Percentiles rank a stretch among this genome's conserved stretches.
Conservation (phyloP, 2,113 vertebrate species). For the Isurus oxyrinchus region DNA sequence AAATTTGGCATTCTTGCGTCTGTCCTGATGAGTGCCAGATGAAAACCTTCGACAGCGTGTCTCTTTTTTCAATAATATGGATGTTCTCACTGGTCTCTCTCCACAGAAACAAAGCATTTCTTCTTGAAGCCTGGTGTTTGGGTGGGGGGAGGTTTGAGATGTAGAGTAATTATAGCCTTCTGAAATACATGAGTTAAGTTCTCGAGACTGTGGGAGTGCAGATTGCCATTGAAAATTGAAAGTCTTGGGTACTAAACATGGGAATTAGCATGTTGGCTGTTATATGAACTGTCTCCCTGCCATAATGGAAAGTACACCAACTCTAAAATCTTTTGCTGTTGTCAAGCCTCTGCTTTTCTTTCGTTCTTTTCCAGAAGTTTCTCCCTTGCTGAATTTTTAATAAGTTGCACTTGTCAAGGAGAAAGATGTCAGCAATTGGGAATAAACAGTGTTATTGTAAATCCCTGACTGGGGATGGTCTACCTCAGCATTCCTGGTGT, state of each 20-base stretch:
- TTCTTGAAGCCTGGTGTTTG: conserved; percentile 1
- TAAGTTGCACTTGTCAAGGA: not conserved
- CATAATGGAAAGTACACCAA: not conserved
- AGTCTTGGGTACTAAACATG: not conserved
- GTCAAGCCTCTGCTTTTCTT: not conserved
- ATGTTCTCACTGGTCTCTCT: not conserved
- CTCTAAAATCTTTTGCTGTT: not conserved
- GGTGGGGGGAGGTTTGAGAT: conserved; percentile 1
- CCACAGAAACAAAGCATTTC: not conserved
- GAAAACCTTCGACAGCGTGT: no score
- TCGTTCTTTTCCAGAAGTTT: not conserved
- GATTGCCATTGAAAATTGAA: not conserved
- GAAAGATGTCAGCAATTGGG: not conserved
- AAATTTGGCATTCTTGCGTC: no score
- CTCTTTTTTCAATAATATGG: no score
- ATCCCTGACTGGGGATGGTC: not conserved
- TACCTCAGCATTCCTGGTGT: not conserved
- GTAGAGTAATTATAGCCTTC: not conserved
- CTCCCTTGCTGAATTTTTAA: not conserved
- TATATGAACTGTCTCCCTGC: not conserved
- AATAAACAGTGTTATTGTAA: not conserved
- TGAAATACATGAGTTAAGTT: not conserved
- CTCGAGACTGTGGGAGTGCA: conserved; percentile 19
- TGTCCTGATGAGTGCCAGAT: no score
- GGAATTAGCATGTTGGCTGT: conserved; percentile 9